Conservation (phyloP, 2,797 vertebrate genomes). For the Rhinogobio ventralis region DNA sequence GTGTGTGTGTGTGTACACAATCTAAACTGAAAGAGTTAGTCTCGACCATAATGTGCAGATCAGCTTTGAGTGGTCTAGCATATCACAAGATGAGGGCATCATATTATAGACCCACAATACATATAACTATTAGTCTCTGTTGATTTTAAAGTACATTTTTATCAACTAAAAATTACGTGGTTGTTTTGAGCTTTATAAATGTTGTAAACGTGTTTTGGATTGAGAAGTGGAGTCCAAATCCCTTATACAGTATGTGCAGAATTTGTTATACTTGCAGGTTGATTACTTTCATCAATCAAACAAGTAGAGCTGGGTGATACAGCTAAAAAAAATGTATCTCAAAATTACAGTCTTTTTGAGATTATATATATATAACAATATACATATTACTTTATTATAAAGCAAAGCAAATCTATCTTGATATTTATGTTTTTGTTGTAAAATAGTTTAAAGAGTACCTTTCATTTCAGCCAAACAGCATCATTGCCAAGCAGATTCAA, state of each 20-base stretch:
- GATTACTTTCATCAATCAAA: slow-evolving; percentile 1
- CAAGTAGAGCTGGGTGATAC: not conserved
- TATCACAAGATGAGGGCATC: slow-evolving; percentile 21
- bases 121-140: not conserved
- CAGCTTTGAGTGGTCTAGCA: no score
- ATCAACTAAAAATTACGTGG: not conserved
- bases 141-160: slow-evolving; percentile 7
- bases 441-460: not conserved
- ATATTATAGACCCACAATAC: not conserved
- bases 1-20: slow-evolving; percentile 22
- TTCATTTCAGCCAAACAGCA: not conserved
- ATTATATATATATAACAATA: no score
- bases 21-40: slow-evolving; percentile 34
- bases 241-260: not conserved
- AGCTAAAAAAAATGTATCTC: not conserved
- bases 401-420: no score
- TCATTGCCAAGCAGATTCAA: not conserved
- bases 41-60: slow-evolving; percentile 5
- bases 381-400: no score
- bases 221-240: not conserved
- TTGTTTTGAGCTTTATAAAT: slow-evolving; percentile 4
- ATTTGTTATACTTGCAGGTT: not conserved
- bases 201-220: not conserved
- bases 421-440: not conserved
- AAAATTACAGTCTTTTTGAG: slow-evolving; percentile 4